phyloP scores from a whole-genome alignment of 2,113 vertebrate genomes.

The Noturus placidus region DNA sequence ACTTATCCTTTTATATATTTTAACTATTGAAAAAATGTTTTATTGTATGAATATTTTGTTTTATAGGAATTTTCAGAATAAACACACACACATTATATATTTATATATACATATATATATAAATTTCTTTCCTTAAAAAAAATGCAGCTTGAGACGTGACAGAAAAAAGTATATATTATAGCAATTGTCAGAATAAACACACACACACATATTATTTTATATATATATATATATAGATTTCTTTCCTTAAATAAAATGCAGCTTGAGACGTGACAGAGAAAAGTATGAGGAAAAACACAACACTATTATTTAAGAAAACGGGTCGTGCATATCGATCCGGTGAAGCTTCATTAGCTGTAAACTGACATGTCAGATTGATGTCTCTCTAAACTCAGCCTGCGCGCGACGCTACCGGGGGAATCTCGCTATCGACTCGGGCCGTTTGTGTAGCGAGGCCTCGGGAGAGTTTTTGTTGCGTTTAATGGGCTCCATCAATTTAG shows the following conservation, averaged over 20 bases:
- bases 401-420: constrained; percentile 79
- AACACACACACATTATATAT: no score
- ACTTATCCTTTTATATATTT: no score
- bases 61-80: no score
- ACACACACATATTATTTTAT: no score
- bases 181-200: no score
- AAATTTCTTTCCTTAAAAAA: no score
- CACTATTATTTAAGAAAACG: constrained; percentile 74
- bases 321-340: constrained; percentile 82
- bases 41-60: no score
- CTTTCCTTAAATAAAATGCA: background rate
- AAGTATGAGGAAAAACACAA: constrained; percentile 55
- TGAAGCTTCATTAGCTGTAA: constrained; percentile 84
- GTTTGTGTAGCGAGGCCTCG: constrained; percentile 69
- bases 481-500: constrained; percentile 70
- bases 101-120: no score
- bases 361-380: constrained; percentile 85
- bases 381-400: constrained; percentile 81
- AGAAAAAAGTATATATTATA: background rate
- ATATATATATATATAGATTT: no score
- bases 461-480: constrained; percentile 71
- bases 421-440: constrained; percentile 74
- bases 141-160: background rate
- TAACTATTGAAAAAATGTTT: no score
- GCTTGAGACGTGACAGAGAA: background rate